Conservation (phyloP, 2,113 vertebrate species). For the Neodontobutis hainanensis region DNA sequence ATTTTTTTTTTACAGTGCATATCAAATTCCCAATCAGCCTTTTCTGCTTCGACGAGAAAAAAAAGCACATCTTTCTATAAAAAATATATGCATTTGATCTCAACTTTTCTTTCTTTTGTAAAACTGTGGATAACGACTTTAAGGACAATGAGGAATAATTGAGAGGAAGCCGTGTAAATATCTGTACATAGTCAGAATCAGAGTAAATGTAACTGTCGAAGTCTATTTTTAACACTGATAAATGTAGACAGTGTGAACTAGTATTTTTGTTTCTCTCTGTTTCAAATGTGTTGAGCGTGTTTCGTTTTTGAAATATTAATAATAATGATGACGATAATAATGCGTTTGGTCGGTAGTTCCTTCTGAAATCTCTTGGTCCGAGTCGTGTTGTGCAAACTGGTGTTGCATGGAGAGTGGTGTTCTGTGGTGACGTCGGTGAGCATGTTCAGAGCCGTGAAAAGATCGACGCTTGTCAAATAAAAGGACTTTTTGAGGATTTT, state of each 20-base stretch:
- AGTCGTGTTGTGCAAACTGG: conserved; percentile 77
- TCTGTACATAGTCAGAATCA: conserved; percentile 81
- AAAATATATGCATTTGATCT: conserved; percentile 82
- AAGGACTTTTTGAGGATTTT: background rate
- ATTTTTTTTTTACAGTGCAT: conserved; percentile 39
- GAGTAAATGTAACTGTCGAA: conserved; percentile 84
- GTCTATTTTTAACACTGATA: conserved; percentile 88
- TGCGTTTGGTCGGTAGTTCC: conserved; percentile 65
- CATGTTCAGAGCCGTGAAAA: conserved; percentile 50
- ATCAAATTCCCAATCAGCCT: conserved; percentile 54
- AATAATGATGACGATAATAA: conserved; percentile 27
- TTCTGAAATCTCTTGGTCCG: conserved; percentile 59
- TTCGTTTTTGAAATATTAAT: conserved; percentile 9
- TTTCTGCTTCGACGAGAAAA: conserved; percentile 64
- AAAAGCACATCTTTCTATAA: conserved; percentile 83
- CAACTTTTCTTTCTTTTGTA: conserved; percentile 77
- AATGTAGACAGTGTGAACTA: conserved; percentile 82
- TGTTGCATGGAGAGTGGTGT: conserved; percentile 82
- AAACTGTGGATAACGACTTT: conserved; percentile 78
- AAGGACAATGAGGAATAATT: conserved; percentile 78
- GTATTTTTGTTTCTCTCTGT: conserved; percentile 64
- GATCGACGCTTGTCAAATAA: background rate
- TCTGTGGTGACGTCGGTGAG: conserved; percentile 72
- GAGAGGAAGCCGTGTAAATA: conserved; percentile 80
- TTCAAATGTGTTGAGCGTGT: conserved; percentile 60